Evolutionary conservation across 2,888 invertebrate genomes (phyloP).

Genomic region (Melanostoma mellinum): DNA sequence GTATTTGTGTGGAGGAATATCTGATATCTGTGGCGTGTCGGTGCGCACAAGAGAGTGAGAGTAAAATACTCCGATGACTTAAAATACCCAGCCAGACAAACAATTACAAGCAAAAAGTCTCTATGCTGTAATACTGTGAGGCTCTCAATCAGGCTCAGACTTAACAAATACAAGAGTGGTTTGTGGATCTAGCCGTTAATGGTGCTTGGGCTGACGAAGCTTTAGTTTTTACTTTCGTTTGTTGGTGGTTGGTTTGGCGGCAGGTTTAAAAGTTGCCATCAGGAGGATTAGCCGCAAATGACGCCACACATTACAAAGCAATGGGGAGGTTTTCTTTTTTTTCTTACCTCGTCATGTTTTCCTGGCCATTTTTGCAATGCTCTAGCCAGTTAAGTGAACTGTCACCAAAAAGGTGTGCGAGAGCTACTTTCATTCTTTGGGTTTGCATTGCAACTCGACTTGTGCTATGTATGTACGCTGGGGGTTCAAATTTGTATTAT

Average conservation of each 20-base stretch:
- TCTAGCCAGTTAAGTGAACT: slow-evolving; percentile 39
- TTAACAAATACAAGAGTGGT: slow-evolving; percentile 17
- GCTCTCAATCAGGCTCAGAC: slow-evolving; percentile 36
- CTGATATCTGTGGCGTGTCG: background rate
- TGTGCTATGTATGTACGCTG: background rate
- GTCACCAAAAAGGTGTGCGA: slow-evolving; percentile 32
- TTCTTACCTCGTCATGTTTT: slow-evolving; percentile 15
- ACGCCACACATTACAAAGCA: slow-evolving; percentile 3
- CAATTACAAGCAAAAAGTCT: slow-evolving; percentile 35
- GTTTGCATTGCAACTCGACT: slow-evolving; percentile 8
- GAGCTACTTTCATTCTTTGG: slow-evolving; percentile 47
- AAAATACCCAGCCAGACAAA: slow-evolving; percentile 27
- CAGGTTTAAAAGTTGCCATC: slow-evolving; percentile 4
- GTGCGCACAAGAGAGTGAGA: slow-evolving; percentile 66
- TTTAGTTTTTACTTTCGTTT: slow-evolving; percentile 56
- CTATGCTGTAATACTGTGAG: slow-evolving; percentile 55
- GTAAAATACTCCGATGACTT: slow-evolving; percentile 45
- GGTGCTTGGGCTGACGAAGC: slow-evolving; percentile 35
- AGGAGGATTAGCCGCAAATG: slow-evolving; percentile 14
- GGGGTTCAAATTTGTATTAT: slow-evolving; percentile 21
- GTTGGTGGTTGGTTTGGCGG: slow-evolving; percentile 40
- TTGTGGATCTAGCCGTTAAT: slow-evolving; percentile 45
- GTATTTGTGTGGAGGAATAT: background rate
- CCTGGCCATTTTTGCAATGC: slow-evolving; percentile 49
- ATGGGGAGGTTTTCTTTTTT: slow-evolving; percentile 47